Base-by-base conservation (phyloP, 1,140 invertebrate species). In the Magallana gigas region DNA sequence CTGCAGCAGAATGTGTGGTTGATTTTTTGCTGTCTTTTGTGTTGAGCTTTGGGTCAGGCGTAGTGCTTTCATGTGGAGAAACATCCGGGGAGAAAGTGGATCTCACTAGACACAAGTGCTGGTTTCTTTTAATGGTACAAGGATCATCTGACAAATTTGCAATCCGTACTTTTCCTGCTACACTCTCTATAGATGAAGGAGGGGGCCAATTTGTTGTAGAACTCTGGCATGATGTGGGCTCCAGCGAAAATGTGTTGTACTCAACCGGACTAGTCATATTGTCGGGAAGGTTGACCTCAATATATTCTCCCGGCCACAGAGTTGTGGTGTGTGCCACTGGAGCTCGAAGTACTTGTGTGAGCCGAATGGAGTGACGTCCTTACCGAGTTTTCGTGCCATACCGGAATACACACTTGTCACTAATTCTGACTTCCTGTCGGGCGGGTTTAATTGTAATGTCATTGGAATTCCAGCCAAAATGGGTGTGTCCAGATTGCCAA, bases 21-120 rank as follows among this genome's bases (percentile, higher is more conserved):
- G 16, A 56, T 57, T 18, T 57, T 48, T 59, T 1, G n/a, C 64
- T 11, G 14, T 36, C n/a, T 48, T 29, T 64, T 36, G 18, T 62
- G 9, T 57, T 68, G 29, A 16, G 7, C 8, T 60, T 29, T n/a
- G 58, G 60, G 58, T 7, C 23, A n/a, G 56, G 18, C 86, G 58
- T 57, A 23, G 8, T 60, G 64, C 18, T 18, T 71, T 71, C 64
- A 71, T 23, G 0, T 71, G n/a, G 64, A 18, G 64, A 71, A 11
- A 71, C n/a, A 23, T 83, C 57, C 29, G 80, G 64, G 62, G 36
- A 18, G 48, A 36, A 82, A 23, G 62, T 86, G 18, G 58, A 23
- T 16, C 62, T 71, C 14, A 85, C 56, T 86, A 84, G 59, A 57
- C 82, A 90, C 57, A 90, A 85, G 86, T 92, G 91, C 12, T 92